A percentile compares a stretch with the other conserved stretches of the same genome.
Evolutionary conservation across 2,888 invertebrate genomes (phyloP).

Genomic region (Euproctis similis): DNA sequence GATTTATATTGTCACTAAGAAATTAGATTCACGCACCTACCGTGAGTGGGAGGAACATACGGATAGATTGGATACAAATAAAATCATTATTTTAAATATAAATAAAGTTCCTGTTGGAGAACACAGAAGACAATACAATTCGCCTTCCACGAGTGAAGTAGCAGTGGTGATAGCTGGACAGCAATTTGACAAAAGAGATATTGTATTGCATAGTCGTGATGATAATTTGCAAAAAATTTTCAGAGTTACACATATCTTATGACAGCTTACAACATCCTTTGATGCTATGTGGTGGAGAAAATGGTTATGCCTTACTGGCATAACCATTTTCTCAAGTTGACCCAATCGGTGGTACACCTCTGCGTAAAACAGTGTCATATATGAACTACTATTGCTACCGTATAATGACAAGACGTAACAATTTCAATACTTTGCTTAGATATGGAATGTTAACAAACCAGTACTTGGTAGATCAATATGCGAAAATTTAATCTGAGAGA

Average conservation of each 20-base stretch:
- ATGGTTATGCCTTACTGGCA: constrained; percentile 17
- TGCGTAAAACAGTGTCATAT: constrained; percentile 17
- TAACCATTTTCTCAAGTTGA: constrained; percentile 21
- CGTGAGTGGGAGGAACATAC: too few relatives aligned
- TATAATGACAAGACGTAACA: constrained; percentile 14
- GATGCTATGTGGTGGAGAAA: constrained; percentile 21
- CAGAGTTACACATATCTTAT: constrained; percentile 7
- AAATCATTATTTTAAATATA: too few relatives aligned
- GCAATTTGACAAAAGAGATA: background rate
- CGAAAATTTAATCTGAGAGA: constrained; percentile 7
- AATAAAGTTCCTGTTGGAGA: constrained; percentile 19
- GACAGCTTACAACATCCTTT: constrained; percentile 26
- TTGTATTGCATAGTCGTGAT: constrained; percentile 8
- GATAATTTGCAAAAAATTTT: constrained; percentile 11
- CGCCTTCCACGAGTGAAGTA: constrained; percentile 21
- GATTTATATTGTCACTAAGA: too few relatives aligned
- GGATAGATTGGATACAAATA: too few relatives aligned
- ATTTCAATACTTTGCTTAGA: constrained; percentile 5
- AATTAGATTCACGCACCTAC: too few relatives aligned
- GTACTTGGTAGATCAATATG: constrained; percentile 2
- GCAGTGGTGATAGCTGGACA: constrained; percentile 19
- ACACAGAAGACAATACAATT: constrained; percentile 22
- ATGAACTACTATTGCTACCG: constrained; percentile 17
- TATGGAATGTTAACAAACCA: too few relatives aligned
- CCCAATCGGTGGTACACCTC: constrained; percentile 9